Base-by-base conservation (phyloP, 2,888 invertebrate species). In the Eledona agricola region DNA sequence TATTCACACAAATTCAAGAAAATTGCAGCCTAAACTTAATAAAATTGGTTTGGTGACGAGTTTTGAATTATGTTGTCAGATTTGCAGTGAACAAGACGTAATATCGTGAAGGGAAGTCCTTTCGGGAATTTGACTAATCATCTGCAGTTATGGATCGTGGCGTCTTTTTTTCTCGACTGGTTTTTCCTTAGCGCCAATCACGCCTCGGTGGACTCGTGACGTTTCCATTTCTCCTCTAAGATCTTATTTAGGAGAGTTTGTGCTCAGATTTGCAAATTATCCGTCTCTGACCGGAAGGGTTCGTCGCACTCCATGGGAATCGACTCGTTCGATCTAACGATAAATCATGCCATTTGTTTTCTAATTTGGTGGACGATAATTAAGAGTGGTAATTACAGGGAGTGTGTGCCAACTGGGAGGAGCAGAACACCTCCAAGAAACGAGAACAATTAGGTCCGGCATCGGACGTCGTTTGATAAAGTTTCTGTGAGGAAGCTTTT, bases 191-290 rank as follows among this genome's bases (percentile, higher is more conserved):
- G 28, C 23, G 32, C 51, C 54, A 59, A 67, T 69, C 69, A 69
- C 67, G 67, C 67, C 66, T 66, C 57, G 57, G 56, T 51, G 58
- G 52, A 65, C 63, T 67, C 69, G 69, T 67, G 69, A 69, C 62
- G 64, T 60, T 65, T 63, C 53, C 64, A 61, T 59, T 60, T 32
- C 54, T n/a, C 57, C 49, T 56, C 57, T 61, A 63, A 64, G 66
- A 65, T 66, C 65, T 64, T 65, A 65, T 64, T 66, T 64, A 62
- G 60, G 60, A 51, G 51, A 58, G 58, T 57, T 56, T 42, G 55
- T 59, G 57, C 58, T 54, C 54, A 52, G 57, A 59, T 62, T 62
- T 62, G 62, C 60, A 64, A 64, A 62, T 63, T 62, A 59, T 64
- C 58, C 59, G 57, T 55, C 58, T 16, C 7, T 5, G 12, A 11